Evolutionary conservation across 2,888 invertebrate species (phyloP), one percentile per base, ranked within the genome.

Genomic region (Diplazon laetatorius): DNA sequence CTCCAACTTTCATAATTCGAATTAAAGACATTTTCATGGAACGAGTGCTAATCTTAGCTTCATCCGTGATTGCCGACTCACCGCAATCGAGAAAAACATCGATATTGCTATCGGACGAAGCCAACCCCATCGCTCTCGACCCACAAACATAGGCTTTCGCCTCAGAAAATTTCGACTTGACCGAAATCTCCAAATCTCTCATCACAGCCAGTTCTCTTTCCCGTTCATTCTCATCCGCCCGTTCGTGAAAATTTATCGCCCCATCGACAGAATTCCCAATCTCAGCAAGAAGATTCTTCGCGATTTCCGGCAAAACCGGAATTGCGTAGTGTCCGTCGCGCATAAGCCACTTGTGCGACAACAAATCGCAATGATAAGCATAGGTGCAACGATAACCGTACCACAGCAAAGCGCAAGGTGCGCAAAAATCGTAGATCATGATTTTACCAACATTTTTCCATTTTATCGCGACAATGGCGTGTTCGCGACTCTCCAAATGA

Each of bases 81-180:
- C 89, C 82, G 50, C 85, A 87, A 66, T 91, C 88, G 52, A 90
- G 75, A 75, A 85, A 90, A 63, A 90, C 76, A 62, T 90, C 88
- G 48, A 90, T 50, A 76, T 89, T 88, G 37, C 89, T 89, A 6
- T 84, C 80, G 22, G 57, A 37, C 14, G 81, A 74, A 5, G 92
- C 93, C 30, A 94, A 87, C 1, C 93, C 93, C 22, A 92, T 92
- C 0, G 93, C 88, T 48, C 94, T 91, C 0, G 94, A 94, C 6
- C 95, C 95, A 87, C 94, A 94, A n/a, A 92, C 91, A 85, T 93
- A 91, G 5, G 92, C 90, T 82, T 92, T 91, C 0, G 85, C 85
- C 2, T 71, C 22, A 1, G 85, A 82, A 79, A 82, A 86, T n/a
- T 63, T 18, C 3, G 25, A 10, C 55, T 48, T 75, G 0, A 86